Percentiles rank a stretch among this genome's conserved stretches.
These are phyloP conservation scores for Orientallactaga sibirica DNA, from an alignment of 2,797 vertebrate species.

Conservation along the genomic window DNA sequence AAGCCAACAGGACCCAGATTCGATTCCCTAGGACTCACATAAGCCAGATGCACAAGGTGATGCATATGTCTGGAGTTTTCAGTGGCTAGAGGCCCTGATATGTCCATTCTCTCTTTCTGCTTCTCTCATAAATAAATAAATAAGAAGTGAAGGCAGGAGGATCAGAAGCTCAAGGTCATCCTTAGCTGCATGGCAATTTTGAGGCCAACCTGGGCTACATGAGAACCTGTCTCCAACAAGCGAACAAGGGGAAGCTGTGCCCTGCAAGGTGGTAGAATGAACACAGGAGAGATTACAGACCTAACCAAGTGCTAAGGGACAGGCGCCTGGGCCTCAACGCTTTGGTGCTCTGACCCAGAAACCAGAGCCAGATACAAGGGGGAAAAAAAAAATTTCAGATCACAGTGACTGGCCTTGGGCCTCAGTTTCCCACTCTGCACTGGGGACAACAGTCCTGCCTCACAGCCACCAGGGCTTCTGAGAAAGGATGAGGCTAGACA, in stretches of 20 bases:
- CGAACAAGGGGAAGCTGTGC: too few relatives aligned
- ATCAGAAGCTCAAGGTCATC: neutral
- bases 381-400: neutral
- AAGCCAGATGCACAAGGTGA: too few relatives aligned
- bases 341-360: neutral
- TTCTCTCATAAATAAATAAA: too few relatives aligned
- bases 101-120: too few relatives aligned
- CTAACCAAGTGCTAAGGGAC: too few relatives aligned
- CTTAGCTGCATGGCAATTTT: neutral
- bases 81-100: too few relatives aligned
- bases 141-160: neutral
- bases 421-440: neutral
- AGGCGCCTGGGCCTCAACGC: too few relatives aligned
- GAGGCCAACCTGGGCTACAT: neutral
- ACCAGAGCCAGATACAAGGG: neutral
- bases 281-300: neutral
- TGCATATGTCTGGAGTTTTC: too few relatives aligned
- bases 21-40: too few relatives aligned
- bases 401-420: neutral
- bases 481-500: neutral
- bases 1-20: too few relatives aligned
- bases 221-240: neutral
- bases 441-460: accelerated
- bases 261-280: too few relatives aligned
- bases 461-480: neutral